Conservation (phyloP, 2,888 invertebrate species). For the Electrophaes corylata region DNA sequence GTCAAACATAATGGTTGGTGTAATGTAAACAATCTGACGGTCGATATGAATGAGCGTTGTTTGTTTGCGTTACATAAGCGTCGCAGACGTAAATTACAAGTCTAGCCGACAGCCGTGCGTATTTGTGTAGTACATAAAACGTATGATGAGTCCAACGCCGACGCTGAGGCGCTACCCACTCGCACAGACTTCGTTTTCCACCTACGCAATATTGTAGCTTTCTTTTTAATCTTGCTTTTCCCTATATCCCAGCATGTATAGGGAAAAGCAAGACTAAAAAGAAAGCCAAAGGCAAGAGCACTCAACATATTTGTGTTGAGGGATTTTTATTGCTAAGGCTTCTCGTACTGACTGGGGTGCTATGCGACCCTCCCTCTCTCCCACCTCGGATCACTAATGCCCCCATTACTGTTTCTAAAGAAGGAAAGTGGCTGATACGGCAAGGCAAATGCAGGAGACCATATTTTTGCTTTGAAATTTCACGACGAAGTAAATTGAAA, state of each 20-base stretch:
- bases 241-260: too few relatives aligned
- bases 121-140: constrained; percentile 8
- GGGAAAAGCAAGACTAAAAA: too few relatives aligned
- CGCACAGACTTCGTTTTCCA: constrained; percentile 37
- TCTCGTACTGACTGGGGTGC: constrained; percentile 16
- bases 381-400: constrained; percentile 22
- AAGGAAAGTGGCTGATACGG: constrained; percentile 12
- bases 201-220: constrained; percentile 45
- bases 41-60: constrained; percentile 41
- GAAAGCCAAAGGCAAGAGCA: constrained; percentile 27
- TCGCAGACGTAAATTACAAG: constrained; percentile 40
- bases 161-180: constrained; percentile 42
- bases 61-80: constrained; percentile 41
- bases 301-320: constrained; percentile 22
- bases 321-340: constrained; percentile 25
- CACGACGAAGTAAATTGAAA: neutral
- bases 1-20: constrained; percentile 18
- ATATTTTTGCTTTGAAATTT: constrained; percentile 9
- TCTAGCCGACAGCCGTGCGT: constrained; percentile 36
- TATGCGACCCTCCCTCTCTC: constrained; percentile 5
- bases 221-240: constrained; percentile 42
- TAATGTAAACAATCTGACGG: constrained; percentile 33
- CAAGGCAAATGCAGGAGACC: neutral
- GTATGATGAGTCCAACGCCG: constrained; percentile 35
- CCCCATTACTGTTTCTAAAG: constrained; percentile 25